Conservation (phyloP, 2,113 vertebrate genomes). For the Hemibagrus wyckioides region DNA sequence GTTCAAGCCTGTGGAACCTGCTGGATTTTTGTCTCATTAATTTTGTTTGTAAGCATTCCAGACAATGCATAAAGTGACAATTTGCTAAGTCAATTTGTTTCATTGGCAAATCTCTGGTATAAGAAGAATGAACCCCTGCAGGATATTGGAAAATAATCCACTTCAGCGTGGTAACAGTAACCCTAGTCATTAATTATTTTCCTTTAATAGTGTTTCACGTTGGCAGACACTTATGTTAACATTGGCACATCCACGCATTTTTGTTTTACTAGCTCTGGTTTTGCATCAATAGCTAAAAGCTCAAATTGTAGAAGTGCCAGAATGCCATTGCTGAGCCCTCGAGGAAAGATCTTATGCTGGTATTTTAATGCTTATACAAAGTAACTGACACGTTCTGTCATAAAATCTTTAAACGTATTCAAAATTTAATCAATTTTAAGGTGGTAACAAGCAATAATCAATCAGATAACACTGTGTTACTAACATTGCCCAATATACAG, state of each 20-base stretch:
- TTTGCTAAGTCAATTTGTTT: too few relatives aligned
- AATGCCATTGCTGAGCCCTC: not conserved
- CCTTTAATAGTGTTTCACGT: not conserved
- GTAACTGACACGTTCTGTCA: not conserved
- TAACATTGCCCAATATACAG: constrained; percentile 10
- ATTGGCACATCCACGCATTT: not conserved
- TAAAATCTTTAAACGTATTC: not conserved
- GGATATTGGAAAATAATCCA: not conserved
- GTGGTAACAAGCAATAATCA: not conserved
- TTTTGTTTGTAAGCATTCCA: not conserved
- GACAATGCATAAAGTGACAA: not conserved
- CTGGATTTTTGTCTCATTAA: too few relatives aligned
- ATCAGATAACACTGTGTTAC: not conserved
- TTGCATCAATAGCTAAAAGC: not conserved
- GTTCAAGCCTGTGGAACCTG: not conserved
- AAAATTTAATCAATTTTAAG: not conserved
- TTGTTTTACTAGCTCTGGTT: not conserved
- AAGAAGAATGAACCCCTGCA: too few relatives aligned
- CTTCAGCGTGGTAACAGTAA: not conserved
- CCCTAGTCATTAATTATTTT: too few relatives aligned
- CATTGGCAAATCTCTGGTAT: too few relatives aligned
- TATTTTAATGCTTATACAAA: not conserved
- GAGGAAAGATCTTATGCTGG: not conserved
- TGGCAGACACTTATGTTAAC: not conserved
- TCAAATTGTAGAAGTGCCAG: not conserved